A percentile compares a stretch with the other conserved stretches of the same genome.
Conservation (phyloP, 2,888 invertebrate genomes). For the Bembecia ichneumoniformis region DNA sequence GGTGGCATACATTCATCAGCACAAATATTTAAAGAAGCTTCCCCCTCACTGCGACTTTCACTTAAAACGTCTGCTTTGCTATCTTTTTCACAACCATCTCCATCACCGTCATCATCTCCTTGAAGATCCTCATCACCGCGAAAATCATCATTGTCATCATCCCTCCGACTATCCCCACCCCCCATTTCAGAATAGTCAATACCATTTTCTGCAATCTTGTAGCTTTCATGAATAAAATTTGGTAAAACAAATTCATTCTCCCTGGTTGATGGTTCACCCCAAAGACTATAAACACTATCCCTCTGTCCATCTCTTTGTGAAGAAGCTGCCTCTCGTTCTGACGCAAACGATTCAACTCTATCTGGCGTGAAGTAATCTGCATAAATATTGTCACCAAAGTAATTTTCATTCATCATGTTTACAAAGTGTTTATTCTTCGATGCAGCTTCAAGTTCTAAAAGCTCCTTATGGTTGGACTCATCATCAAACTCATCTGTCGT, state of each 20-base stretch:
- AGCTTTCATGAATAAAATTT: conserved; percentile 62
- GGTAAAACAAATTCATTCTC: conserved; percentile 57
- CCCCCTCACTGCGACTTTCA: conserved; percentile 44
- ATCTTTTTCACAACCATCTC: conserved; percentile 36
- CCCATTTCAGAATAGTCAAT: conserved; percentile 42
- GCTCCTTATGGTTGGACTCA: conserved; percentile 51
- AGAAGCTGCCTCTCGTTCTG: conserved; percentile 31
- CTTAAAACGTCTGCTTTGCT: conserved; percentile 54
- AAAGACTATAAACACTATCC: conserved; percentile 40
- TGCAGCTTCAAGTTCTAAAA: conserved; percentile 50
- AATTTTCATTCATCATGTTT: conserved; percentile 63
- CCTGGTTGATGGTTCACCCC: conserved; percentile 58
- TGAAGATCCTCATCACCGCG: conserved; percentile 1
- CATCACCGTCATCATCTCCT: conserved; percentile 18
- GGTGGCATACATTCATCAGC: conserved; percentile 91
- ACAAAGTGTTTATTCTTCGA: conserved; percentile 62
- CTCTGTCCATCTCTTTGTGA: conserved; percentile 36
- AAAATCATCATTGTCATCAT: conserved; percentile 1
- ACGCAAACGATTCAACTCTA: conserved; percentile 49
- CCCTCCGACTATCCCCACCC: conserved; percentile 15
- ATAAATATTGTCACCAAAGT: conserved; percentile 64
- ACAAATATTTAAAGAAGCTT: conserved; percentile 77
- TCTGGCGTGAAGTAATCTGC: conserved; percentile 63
- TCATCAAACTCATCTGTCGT: conserved; percentile 47
- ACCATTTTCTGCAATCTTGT: conserved; percentile 53